These are phyloP conservation scores for Drosophila anceps DNA, from an alignment of 2,888 invertebrate species.

Conservation along the genomic window DNA sequence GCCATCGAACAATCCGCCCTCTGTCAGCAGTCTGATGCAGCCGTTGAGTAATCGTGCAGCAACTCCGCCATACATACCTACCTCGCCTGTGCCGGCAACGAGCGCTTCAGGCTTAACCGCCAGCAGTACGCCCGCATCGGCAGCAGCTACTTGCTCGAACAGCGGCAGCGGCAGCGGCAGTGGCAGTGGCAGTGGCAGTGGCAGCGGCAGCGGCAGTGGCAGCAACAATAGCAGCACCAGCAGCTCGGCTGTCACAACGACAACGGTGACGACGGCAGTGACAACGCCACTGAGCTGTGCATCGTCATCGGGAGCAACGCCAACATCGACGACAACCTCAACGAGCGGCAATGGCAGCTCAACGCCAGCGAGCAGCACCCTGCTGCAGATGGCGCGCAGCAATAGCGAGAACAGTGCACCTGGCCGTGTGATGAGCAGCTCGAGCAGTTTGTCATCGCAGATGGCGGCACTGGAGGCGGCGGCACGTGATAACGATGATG, in stretches of 20 bases:
- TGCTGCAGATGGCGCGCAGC: conserved; percentile 46
- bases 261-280: conserved; percentile 72
- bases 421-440: conserved; percentile 71
- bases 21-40: conserved; percentile 86
- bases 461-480: conserved; percentile 91
- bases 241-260: conserved; percentile 67
- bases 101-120: conserved; percentile 63
- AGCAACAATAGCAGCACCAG: conserved; percentile 72
- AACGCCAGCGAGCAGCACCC: conserved; percentile 47
- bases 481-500: conserved; percentile 89
- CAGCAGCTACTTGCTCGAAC: conserved; percentile 78
- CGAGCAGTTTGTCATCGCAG: conserved; percentile 89
- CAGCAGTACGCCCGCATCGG: conserved; percentile 76
- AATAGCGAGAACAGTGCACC: conserved; percentile 29
- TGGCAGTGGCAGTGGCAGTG: conserved; percentile 68
- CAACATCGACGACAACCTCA: conserved; percentile 69
- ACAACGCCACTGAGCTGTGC: conserved; percentile 65
- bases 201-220: conserved; percentile 76
- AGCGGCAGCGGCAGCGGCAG: conserved; percentile 69
- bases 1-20: conserved; percentile 87
- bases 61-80: conserved; percentile 86
- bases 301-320: conserved; percentile 57
- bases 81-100: conserved; percentile 78
- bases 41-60: conserved; percentile 87
- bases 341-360: conserved; percentile 52